These are phyloP conservation scores for Bemisia tabaci DNA, from an alignment of 1,140 invertebrate species.

Conservation along the genomic window DNA sequence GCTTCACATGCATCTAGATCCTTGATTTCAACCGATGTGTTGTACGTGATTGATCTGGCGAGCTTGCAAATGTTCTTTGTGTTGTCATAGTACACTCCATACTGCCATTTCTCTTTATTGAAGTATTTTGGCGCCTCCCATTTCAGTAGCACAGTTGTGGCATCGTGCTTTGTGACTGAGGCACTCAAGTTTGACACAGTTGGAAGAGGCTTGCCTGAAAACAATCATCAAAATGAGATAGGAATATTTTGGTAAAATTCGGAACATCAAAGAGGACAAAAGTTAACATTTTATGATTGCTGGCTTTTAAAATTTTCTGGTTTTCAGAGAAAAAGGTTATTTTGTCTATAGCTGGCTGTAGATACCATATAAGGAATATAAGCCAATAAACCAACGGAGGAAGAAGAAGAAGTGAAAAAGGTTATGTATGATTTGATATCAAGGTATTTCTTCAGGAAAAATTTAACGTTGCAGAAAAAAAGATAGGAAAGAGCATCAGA, in stretches of 20 bases:
- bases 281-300: not conserved
- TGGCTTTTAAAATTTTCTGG: too few species aligned
- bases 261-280: not conserved
- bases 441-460: too few species aligned
- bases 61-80: constrained; percentile 23
- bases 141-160: constrained; percentile 44
- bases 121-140: constrained; percentile 45
- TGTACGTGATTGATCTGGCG: not conserved
- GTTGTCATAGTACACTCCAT: constrained; percentile 48
- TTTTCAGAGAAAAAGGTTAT: too few species aligned
- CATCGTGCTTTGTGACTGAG: constrained; percentile 37
- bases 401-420: too few species aligned
- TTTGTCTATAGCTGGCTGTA: too few species aligned
- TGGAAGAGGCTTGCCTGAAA: constrained; percentile 34
- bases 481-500: too few species aligned
- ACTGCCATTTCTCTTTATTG: constrained; percentile 39
- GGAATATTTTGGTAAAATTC: constrained; percentile 4
- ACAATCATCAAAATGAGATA: constrained; percentile 7
- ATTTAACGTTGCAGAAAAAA: too few species aligned
- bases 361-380: too few species aligned
- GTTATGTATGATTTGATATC: too few species aligned
- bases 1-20: constrained; percentile 50
- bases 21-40: not conserved
- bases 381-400: too few species aligned
- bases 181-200: constrained; percentile 35